Evolutionary conservation across 2,113 vertebrate species (phyloP), one percentile per base, ranked within the genome.

Genomic region (Grallaria varia): DNA sequence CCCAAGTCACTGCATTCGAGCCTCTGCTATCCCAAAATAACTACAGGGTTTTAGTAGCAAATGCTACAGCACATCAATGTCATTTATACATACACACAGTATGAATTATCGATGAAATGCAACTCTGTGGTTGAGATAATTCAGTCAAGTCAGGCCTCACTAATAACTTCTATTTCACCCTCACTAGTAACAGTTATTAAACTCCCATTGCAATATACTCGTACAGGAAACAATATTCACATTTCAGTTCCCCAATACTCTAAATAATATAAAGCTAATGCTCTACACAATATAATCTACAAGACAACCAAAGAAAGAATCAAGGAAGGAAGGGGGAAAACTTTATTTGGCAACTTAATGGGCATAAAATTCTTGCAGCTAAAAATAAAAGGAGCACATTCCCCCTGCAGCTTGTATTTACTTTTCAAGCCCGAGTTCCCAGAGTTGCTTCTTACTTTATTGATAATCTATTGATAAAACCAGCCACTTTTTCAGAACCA

Each of bases 11-110:
- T n/a, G 35, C 73, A 60, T 31, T 83, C 52, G 23, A n/a, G 62
- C 39, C 66, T 50, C 17, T 21, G 23, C 39, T 27, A 23, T 5
- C n/a, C 66, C 71, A 52, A 59, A 90, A 45, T 10, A 91, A 82
- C 14, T 19, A 7, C n/a, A 39, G 60, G 22, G 58, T 1, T 44
- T 77, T 18, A 47, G 50, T 12, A 58, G 24, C n/a, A 76, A 44
- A 10, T 14, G 30, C 52, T 58, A 7, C 2, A 84, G 74, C 24
- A 5, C 42, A 52, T 7, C 52, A 10, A 1, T 25, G 44, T 8
- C 31, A 35, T 5, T 25, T 7, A 10, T 0, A 9, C 23, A 25
- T 7, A 56, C 3, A 10, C 2, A 35, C 13, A 76, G 39, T 0
- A 30, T 2, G 24, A 40, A 22, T 21, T 25, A 59, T 4, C 60